These are phyloP conservation scores for Automeris io DNA, from an alignment of 2,888 invertebrate species.

Conservation along the genomic window DNA sequence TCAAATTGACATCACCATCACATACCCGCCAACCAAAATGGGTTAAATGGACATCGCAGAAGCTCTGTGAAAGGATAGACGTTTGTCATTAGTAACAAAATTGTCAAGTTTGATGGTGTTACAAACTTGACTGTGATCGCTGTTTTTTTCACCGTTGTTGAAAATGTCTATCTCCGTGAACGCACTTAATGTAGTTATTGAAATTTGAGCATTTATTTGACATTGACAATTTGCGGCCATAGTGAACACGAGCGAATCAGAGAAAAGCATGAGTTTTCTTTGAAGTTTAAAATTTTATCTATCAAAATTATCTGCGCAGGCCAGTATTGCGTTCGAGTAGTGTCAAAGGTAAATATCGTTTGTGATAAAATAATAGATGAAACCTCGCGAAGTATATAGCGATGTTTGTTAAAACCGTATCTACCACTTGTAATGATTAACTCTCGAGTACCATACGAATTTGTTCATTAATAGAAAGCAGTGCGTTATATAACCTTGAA, in stretches of 20 bases:
- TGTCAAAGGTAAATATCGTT: conserved; percentile 63
- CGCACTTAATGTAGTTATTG: too few relatives aligned
- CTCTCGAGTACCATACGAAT: conserved; percentile 40
- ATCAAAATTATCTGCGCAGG: conserved; percentile 61
- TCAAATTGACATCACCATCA: too few relatives aligned
- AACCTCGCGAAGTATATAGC: conserved; percentile 14
- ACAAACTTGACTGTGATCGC: too few relatives aligned
- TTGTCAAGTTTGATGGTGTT: too few relatives aligned
- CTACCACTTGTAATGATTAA: conserved; percentile 25
- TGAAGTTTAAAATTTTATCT: conserved; percentile 36
- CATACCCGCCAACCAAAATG: too few relatives aligned
- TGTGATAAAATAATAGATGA: conserved; percentile 27
- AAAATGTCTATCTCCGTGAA: too few relatives aligned
- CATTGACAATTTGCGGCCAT: conserved; percentile 14
- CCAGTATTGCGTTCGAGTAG: conserved; percentile 52
- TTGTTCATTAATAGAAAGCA: conserved; percentile 46
- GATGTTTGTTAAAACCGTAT: conserved; percentile 14
- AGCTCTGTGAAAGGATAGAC: too few relatives aligned
- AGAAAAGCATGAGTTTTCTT: conserved; percentile 50
- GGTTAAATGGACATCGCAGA: too few relatives aligned
- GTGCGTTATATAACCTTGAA: conserved; percentile 76
- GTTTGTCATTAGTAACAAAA: too few relatives aligned
- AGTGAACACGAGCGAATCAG: conserved; percentile 31
- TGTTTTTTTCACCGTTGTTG: too few relatives aligned
- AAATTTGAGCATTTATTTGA: conserved; percentile 1